phyloP scores from a whole-genome alignment of 2,888 invertebrate genomes.

The Leptopilina drosophilae region DNA sequence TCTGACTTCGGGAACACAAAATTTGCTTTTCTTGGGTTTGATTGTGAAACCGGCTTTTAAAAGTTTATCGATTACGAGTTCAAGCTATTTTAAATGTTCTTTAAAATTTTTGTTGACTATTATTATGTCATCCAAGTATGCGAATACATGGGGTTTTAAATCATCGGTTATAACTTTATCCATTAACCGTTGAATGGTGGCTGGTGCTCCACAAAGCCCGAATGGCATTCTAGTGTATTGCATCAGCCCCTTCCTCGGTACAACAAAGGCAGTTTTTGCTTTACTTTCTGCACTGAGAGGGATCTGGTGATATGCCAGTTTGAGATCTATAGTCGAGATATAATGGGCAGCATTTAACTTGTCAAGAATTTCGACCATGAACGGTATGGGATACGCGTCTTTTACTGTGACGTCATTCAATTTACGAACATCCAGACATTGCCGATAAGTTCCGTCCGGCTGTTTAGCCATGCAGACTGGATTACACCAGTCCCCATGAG shows the following conservation, averaged over 20 bases:
- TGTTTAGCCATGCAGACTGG: too few species aligned
- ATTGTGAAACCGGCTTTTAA: not conserved
- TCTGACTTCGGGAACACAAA: not conserved
- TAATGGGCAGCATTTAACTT: too few species aligned
- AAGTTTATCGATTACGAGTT: not conserved
- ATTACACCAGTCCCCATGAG: too few species aligned
- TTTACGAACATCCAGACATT: not conserved
- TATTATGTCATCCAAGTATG: not conserved
- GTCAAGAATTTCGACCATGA: not conserved
- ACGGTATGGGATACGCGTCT: not conserved
- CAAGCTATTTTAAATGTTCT: not conserved
- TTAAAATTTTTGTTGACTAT: not conserved
- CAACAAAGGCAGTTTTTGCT: too few species aligned
- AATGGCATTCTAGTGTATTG: too few species aligned
- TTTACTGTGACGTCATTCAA: not conserved
- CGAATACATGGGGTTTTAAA: not conserved
- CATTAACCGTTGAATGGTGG: not conserved
- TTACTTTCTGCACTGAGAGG: too few species aligned
- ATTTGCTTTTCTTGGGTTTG: not conserved
- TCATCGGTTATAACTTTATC: not conserved
- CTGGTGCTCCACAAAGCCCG: not conserved
- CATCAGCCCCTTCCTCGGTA: too few species aligned
- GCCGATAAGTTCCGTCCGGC: too few species aligned
- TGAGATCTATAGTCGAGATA: too few species aligned
- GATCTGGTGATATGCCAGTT: not conserved